These are phyloP conservation scores for Bellardia pandia DNA, from an alignment of 2,888 invertebrate genomes.

Conservation along the genomic window DNA sequence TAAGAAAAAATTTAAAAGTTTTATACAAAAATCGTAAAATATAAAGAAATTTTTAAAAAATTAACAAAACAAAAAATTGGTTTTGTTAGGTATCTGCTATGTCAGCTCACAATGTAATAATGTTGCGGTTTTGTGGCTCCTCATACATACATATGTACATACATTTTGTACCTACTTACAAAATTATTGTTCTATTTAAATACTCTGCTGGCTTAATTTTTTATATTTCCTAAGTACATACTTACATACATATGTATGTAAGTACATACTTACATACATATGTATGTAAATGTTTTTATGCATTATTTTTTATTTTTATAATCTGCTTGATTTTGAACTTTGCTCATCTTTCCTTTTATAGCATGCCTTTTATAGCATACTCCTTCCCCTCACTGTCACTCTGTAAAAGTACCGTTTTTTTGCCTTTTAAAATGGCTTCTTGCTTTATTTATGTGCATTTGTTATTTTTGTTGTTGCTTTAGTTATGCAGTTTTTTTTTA, in stretches of 20 bases:
- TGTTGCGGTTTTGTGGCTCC: background rate
- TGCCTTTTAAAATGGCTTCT: constrained; percentile 48
- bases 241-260: too few species aligned
- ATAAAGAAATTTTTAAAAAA: too few species aligned
- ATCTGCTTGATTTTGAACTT: constrained; percentile 72
- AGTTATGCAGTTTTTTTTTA: constrained; percentile 8
- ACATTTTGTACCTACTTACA: too few species aligned
- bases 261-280: too few species aligned
- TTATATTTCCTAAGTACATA: background rate
- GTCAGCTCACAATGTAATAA: too few species aligned
- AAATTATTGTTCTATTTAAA: background rate
- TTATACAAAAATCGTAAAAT: too few species aligned
- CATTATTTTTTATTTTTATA: constrained; percentile 50
- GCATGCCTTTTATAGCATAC: background rate
- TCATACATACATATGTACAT: background rate
- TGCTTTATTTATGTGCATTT: constrained; percentile 1
- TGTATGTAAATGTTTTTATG: background rate
- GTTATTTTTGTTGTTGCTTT: background rate
- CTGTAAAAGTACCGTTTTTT: background rate
- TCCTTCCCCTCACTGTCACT: background rate
- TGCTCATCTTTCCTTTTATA: constrained; percentile 59
- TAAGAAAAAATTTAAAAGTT: too few species aligned
- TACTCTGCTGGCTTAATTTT: background rate
- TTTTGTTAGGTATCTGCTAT: too few species aligned
- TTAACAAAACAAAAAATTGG: too few species aligned